phyloP scores from a whole-genome alignment of 2,113 vertebrate genomes.

The Clarias magur region DNA sequence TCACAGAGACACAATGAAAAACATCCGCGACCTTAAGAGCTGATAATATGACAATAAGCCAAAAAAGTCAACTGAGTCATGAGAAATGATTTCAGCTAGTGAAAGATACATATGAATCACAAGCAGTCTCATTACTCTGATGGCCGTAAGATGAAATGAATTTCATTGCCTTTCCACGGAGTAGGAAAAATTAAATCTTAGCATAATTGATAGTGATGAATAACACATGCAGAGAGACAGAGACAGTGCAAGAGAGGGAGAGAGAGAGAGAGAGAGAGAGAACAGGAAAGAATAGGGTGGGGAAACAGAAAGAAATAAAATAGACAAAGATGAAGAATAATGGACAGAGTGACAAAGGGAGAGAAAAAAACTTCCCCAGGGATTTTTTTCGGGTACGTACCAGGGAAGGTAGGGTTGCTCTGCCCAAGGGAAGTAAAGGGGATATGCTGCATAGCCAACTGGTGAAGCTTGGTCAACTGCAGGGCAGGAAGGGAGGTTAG shows the following conservation, averaged over 20 bases:
- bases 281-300: constrained; percentile 47
- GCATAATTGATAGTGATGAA: neutral
- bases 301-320: constrained; percentile 18
- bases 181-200: constrained; percentile 28
- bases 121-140: constrained; percentile 20
- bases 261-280: constrained; percentile 22
- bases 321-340: constrained; percentile 25
- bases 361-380: constrained; percentile 82
- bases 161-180: constrained; percentile 34
- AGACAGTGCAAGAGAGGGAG: neutral
- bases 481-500: constrained; percentile 97
- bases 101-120: neutral
- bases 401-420: constrained; percentile 97
- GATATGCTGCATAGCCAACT: constrained; percentile 99
- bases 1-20: constrained; percentile 42
- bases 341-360: constrained; percentile 70
- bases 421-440: constrained; percentile 98
- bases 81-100: constrained; percentile 1
- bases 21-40: neutral
- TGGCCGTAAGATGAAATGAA: constrained; percentile 39
- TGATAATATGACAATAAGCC: neutral
- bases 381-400: constrained; percentile 89
- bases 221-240: neutral
- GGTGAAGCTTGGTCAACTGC: constrained; percentile 99
- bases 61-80: constrained; percentile 21